Base-by-base conservation (phyloP, 2,113 vertebrate genomes). In the Pygoscelis adeliae region DNA sequence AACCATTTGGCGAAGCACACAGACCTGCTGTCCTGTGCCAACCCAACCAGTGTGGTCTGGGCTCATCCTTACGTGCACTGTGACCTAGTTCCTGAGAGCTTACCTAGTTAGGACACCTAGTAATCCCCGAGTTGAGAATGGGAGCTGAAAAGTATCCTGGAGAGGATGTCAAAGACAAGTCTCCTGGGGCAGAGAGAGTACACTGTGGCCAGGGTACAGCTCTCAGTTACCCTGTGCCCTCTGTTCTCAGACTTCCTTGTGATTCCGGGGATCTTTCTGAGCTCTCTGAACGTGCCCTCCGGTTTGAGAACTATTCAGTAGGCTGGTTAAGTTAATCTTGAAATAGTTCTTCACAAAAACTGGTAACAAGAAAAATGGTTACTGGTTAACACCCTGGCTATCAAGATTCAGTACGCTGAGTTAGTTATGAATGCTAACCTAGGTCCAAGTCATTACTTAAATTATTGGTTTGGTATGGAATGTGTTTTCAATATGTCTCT, bases 171-270 rank as follows among this genome's bases (percentile, higher is more conserved):
- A 76, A 62, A 76, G n/a, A 15, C 36, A 53, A 38, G 12, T 61
- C 42, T 89, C 34, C 36, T 66, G 26, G 18, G 46, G 34, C 46
- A 73, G 55, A 36, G 36, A 38, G 21, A 26, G 22, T 36, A 56
- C 1, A 1, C 52, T 32, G 32, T 42, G 71, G 14, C 2, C 0
- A 0, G 20, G 44, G 42, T 47, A 69, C 20, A 89, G 44, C 26
- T 22, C 71, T 70, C 63, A n/a, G 25, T 67, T 70, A 19, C 10
- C 11, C 6, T 13, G 9, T 50, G n/a, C 20, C n/a, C 23, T 93
- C 32, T 58, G 22, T 53, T 82, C 50, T 74, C 32, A 53, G 53
- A 25, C 8, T 44, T 69, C 14, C 14, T n/a, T 55, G 26, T 65
- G 59, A 70, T 87, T 56, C 38, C 38, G 42, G 42, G 32, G 25